Conservation (phyloP, 2,113 vertebrate genomes). For the Hystrix brachyura region DNA sequence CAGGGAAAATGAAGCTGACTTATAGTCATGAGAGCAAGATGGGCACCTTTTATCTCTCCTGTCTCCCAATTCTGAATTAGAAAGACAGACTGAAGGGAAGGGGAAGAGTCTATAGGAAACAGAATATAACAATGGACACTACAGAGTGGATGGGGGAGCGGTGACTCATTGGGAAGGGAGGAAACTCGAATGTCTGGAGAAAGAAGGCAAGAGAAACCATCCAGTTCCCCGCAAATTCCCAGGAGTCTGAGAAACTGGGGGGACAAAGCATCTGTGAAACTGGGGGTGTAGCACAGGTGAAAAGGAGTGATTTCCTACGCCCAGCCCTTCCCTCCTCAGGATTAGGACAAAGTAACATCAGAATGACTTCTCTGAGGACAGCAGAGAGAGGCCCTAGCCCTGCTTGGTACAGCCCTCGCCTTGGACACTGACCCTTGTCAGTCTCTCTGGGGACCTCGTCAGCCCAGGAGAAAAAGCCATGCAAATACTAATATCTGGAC, state of each 20-base stretch:
- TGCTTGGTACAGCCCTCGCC: no score
- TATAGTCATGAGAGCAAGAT: not conserved
- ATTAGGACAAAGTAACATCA: not conserved
- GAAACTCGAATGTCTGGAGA: not conserved
- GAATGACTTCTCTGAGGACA: not conserved
- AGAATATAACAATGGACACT: not conserved
- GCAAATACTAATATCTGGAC: not conserved
- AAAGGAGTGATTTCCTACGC: not conserved
- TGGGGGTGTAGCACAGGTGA: not conserved
- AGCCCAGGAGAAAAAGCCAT: not conserved
- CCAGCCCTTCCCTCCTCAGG: not conserved
- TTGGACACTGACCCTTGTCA: not conserved
- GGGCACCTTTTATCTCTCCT: not conserved
- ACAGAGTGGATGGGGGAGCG: not conserved
- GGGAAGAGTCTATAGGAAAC: no score
- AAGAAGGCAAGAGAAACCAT: not conserved
- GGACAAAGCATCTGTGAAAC: not conserved
- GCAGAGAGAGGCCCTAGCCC: rapidly evolving
- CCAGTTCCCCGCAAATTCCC: not conserved
- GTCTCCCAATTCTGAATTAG: not conserved
- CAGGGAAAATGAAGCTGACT: not conserved
- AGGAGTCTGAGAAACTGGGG: not conserved
- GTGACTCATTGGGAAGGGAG: not conserved
- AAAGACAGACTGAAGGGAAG: not conserved
- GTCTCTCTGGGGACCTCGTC: not conserved